These are phyloP conservation scores for Podarcis siculus DNA, from an alignment of 2,797 vertebrate genomes.

Conservation along the genomic window DNA sequence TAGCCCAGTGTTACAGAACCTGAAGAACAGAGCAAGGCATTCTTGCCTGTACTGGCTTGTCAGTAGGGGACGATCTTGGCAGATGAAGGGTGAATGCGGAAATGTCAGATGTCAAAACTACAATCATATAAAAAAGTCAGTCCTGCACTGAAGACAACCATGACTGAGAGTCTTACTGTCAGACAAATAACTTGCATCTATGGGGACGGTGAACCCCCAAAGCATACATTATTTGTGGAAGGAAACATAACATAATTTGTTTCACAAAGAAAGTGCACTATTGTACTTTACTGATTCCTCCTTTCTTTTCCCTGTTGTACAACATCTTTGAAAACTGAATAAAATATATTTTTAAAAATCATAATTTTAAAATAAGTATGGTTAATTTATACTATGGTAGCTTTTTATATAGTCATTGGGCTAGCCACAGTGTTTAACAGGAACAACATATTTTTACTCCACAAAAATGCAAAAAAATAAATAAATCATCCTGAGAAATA, in stretches of 20 bases:
- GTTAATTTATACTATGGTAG: background rate
- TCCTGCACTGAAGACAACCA: background rate
- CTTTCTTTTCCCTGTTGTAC: no score
- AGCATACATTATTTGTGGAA: background rate
- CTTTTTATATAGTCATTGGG: background rate
- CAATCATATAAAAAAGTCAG: slow-evolving; percentile 13
- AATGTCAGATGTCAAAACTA: slow-evolving; percentile 22
- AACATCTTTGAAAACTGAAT: no score
- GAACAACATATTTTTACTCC: background rate
- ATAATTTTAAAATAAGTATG: background rate
- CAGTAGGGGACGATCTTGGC: background rate
- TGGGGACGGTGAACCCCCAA: background rate
- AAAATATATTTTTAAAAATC: background rate
- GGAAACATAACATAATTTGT: slow-evolving; percentile 6
- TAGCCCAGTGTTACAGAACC: background rate
- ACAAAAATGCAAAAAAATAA: background rate
- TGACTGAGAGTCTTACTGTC: background rate
- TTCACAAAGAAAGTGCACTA: no score
- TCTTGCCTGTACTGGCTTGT: background rate
- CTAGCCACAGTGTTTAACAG: background rate
- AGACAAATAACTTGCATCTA: slow-evolving; percentile 5
- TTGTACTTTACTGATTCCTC: no score
- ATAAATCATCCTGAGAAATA: background rate
- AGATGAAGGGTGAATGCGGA: slow-evolving; percentile 23
- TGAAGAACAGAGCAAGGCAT: background rate